A percentile compares a stretch with the other conserved stretches of the same genome.
Conservation (phyloP, 2,797 vertebrate genomes). For the Anisognathus igniventris region DNA sequence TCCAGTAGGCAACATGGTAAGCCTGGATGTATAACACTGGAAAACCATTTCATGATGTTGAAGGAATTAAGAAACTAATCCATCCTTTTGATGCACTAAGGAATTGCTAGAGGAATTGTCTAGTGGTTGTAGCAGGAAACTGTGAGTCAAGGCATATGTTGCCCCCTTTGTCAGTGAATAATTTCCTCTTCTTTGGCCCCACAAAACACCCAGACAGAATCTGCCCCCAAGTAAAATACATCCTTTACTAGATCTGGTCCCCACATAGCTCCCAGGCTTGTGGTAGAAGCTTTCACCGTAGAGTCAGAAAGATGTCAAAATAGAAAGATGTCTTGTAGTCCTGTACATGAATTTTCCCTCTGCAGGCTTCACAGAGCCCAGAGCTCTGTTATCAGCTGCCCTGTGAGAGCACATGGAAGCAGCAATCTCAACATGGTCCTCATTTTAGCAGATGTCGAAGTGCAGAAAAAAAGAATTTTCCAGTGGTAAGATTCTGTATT, state of each 20-base stretch:
- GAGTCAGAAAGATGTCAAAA: not conserved
- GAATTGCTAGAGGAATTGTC: slow-evolving; percentile 18
- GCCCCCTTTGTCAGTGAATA: slow-evolving; percentile 51
- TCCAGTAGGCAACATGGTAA: not conserved
- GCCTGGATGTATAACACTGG: not conserved
- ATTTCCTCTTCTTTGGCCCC: slow-evolving; percentile 36
- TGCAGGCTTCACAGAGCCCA: not conserved
- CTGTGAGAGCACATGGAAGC: not conserved
- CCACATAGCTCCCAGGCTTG: not conserved
- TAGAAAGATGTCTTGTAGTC: not conserved
- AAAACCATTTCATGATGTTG: not conserved
- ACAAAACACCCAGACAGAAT: slow-evolving; percentile 40
- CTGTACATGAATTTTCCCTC: not conserved
- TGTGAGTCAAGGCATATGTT: slow-evolving; percentile 30
- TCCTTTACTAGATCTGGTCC: not conserved
- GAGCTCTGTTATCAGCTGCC: not conserved
- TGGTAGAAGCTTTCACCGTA: not conserved
- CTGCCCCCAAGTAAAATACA: slow-evolving; percentile 9
- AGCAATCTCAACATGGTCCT: not conserved
- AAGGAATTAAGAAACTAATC: slow-evolving; percentile 7
- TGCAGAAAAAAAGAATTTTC: not conserved
- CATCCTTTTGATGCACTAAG: slow-evolving; percentile 7
- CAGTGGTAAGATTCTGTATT: not conserved
- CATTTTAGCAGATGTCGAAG: not conserved
- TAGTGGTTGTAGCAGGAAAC: slow-evolving; percentile 45